A percentile compares a stretch with the other conserved stretches of the same genome.
Conservation (phyloP, 2,888 invertebrate species). For the Molorchus minor region DNA sequence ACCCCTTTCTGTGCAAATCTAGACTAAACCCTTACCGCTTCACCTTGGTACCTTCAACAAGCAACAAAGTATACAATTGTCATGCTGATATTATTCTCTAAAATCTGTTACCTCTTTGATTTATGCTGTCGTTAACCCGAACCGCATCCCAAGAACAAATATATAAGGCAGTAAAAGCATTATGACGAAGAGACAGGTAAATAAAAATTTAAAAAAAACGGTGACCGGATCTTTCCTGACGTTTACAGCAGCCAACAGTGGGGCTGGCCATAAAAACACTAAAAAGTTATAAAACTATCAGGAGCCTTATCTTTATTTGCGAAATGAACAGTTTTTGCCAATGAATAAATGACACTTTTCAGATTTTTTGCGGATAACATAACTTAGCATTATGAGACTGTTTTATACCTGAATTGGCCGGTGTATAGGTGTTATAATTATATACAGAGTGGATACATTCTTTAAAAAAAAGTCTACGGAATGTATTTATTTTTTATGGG, state of each 20-base stretch:
- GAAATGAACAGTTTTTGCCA: conserved; percentile 14
- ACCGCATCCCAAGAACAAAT: conserved; percentile 17
- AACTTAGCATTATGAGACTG: not conserved
- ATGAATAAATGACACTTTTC: not conserved
- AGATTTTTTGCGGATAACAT: not conserved
- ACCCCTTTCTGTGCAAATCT: conserved; percentile 11
- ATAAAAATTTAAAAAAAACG: conserved; percentile 42
- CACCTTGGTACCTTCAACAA: not conserved
- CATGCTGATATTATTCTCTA: conserved; percentile 2
- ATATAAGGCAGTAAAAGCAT: conserved; percentile 38
- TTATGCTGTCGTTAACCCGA: conserved; percentile 33
- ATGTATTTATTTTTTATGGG: no score
- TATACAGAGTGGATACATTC: no score
- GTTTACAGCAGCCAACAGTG: conserved; percentile 32
- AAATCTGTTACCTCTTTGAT: conserved; percentile 33
- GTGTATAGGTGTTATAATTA: no score
- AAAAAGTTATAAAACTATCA: conserved; percentile 26
- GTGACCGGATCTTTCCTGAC: conserved; percentile 35
- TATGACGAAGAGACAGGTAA: conserved; percentile 40
- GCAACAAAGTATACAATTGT: not conserved
- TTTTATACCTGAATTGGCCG: conserved; percentile 3
- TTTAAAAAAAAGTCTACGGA: no score
- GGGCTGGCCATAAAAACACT: conserved; percentile 26
- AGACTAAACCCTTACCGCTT: not conserved
- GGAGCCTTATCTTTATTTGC: conserved; percentile 30